Conservation (phyloP, 2,797 vertebrate species). For the Nyctalus aviator region DNA sequence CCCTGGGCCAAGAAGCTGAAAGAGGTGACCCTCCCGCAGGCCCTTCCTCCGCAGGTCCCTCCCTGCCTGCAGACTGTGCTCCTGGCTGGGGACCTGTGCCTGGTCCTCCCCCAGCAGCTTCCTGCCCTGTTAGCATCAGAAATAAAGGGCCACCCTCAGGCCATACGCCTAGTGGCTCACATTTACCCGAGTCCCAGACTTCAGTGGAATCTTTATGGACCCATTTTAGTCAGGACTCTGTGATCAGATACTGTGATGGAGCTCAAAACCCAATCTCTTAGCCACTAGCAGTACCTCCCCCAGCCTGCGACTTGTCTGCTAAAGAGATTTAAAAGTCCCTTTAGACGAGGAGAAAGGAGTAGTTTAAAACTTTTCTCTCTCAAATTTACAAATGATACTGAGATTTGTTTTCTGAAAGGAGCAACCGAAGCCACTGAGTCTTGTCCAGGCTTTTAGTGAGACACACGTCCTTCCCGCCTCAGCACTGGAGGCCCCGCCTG, state of each 20-base stretch:
- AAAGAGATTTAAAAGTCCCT: neutral
- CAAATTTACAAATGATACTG: neutral
- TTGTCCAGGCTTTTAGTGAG: neutral
- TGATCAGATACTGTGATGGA: neutral
- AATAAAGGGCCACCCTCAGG: neutral
- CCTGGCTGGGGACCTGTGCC: neutral
- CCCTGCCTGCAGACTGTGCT: neutral
- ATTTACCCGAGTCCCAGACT: no score
- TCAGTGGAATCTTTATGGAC: neutral
- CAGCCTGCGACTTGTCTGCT: neutral
- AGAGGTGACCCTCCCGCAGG: slow-evolving; percentile 89
- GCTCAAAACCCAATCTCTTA: neutral
- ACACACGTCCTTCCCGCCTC: neutral
- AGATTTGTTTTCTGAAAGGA: neutral
- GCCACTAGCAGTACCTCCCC: neutral
- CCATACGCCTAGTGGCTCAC: neutral
- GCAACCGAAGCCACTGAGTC: neutral
- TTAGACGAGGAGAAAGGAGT: neutral
- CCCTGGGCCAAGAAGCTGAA: slow-evolving; percentile 99
- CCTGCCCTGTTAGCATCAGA: neutral
- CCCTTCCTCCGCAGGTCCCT: neutral
- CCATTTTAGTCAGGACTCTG: neutral
- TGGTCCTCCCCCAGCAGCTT: neutral
- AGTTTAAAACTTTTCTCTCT: neutral
- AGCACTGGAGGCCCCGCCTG: neutral